phyloP scores from a whole-genome alignment of 2,797 vertebrate genomes.

The Scleropages formosus region DNA sequence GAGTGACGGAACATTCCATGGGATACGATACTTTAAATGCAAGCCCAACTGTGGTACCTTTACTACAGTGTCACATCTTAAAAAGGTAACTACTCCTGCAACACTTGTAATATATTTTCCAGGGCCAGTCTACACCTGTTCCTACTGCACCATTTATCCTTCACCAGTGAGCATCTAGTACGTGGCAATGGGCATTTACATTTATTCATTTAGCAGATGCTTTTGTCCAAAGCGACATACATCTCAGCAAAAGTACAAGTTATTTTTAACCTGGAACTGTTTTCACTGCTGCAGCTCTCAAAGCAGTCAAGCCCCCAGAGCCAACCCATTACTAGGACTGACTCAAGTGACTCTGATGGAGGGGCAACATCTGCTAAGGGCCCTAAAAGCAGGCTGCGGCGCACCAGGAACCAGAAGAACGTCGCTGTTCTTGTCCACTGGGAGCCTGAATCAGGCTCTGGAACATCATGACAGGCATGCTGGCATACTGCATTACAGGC shows the following conservation, averaged over 20 bases:
- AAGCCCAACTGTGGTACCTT: constrained; percentile 28
- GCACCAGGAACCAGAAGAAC: constrained; percentile 13
- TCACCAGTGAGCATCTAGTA: not conserved
- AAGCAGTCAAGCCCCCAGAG: not conserved
- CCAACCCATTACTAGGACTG: not conserved
- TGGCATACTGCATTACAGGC: too few relatives aligned
- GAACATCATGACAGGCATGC: not conserved
- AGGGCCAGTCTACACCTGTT: constrained; percentile 15
- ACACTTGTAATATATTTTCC: not conserved
- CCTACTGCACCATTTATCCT: not conserved
- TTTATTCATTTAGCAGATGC: too few relatives aligned
- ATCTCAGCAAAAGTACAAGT: not conserved
- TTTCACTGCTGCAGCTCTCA: not conserved
- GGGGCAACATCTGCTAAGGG: constrained; percentile 6
- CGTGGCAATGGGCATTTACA: too few relatives aligned
- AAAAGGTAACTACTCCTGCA: constrained; percentile 24
- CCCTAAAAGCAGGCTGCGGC: constrained; percentile 2
- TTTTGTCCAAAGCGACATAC: too few relatives aligned
- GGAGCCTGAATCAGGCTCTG: not conserved
- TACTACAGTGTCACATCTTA: constrained; percentile 24
- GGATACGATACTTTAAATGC: constrained; percentile 31
- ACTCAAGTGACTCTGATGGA: constrained; percentile 23
- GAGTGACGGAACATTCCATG: constrained; percentile 27
- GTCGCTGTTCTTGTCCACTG: constrained; percentile 25
- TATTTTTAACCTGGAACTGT: not conserved